Evolutionary conservation across 1,140 invertebrate genomes (phyloP).

Genomic region (Batillaria attramentaria): DNA sequence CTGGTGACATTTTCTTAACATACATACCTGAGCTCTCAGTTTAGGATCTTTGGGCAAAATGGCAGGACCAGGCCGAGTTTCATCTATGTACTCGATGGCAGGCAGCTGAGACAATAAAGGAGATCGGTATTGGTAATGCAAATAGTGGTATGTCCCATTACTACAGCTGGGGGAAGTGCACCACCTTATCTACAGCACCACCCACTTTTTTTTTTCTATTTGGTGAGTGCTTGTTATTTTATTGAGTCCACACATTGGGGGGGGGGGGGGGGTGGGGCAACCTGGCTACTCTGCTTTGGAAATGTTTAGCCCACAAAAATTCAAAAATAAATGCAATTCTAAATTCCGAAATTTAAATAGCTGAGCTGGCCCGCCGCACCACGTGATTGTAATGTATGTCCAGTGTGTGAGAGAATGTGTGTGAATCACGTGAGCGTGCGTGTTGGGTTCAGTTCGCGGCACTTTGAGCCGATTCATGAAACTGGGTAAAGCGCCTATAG

Average conservation of each 20-base stretch:
- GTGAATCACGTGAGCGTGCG: too few relatives aligned
- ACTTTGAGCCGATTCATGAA: too few relatives aligned
- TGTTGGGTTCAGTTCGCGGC: too few relatives aligned
- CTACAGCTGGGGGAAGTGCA: not conserved
- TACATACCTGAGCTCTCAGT: slow-evolving; percentile 57
- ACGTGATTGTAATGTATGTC: too few relatives aligned
- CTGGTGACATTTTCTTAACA: not conserved
- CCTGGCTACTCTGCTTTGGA: too few relatives aligned
- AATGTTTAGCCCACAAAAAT: too few relatives aligned
- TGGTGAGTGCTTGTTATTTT: not conserved
- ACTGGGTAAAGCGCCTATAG: too few relatives aligned
- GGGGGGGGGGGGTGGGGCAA: too few relatives aligned
- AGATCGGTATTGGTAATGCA: not conserved
- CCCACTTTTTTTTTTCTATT: slow-evolving; percentile 7
- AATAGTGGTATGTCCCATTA: not conserved
- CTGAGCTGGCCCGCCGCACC: too few relatives aligned
- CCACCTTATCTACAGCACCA: not conserved
- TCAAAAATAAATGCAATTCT: too few relatives aligned
- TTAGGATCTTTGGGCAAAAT: slow-evolving; percentile 77
- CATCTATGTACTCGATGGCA: slow-evolving; percentile 96
- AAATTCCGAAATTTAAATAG: too few relatives aligned
- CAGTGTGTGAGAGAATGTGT: too few relatives aligned
- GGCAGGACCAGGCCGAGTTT: slow-evolving; percentile 86
- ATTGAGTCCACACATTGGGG: not conserved
- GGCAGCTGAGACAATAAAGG: slow-evolving; percentile 76